These are phyloP conservation scores for Cactoblastis cactorum DNA, from an alignment of 2,888 invertebrate species.

Conservation along the genomic window DNA sequence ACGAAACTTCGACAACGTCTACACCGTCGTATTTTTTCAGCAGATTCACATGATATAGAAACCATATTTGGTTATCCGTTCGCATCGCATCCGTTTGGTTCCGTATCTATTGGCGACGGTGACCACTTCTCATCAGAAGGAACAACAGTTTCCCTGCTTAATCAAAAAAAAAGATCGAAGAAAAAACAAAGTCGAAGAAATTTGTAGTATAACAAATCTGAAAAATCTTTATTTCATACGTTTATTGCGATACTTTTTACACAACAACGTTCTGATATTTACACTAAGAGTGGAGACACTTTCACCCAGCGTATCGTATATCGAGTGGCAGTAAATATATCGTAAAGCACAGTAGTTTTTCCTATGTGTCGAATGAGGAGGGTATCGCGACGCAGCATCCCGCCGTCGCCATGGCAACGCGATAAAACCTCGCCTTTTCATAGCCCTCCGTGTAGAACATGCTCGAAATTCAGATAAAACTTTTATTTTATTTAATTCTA, in stretches of 20 bases:
- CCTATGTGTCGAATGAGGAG: slow-evolving; percentile 57
- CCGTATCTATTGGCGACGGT: too few relatives aligned
- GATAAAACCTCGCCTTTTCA: slow-evolving; percentile 78
- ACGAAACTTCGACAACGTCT: too few relatives aligned
- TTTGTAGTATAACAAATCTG: too few relatives aligned
- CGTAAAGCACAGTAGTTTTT: slow-evolving; percentile 58
- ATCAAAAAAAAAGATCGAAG: too few relatives aligned
- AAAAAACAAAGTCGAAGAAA: too few relatives aligned
- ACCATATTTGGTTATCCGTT: too few relatives aligned
- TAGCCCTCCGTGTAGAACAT: slow-evolving; percentile 9
- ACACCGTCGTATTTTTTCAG: too few relatives aligned
- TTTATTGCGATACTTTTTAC: not conserved
- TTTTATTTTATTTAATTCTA: not conserved
- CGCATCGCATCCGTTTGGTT: too few relatives aligned
- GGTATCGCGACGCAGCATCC: slow-evolving; percentile 70
- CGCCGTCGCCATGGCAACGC: slow-evolving; percentile 72
- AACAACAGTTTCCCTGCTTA: too few relatives aligned
- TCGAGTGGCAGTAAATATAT: slow-evolving; percentile 52
- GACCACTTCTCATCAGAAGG: too few relatives aligned
- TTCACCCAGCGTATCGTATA: slow-evolving; percentile 23
- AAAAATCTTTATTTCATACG: too few relatives aligned
- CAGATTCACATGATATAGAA: too few relatives aligned
- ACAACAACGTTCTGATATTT: slow-evolving; percentile 3
- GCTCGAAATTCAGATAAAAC: not conserved
- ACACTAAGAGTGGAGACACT: slow-evolving; percentile 9